These are phyloP conservation scores for Avahi laniger DNA, from an alignment of 2,797 vertebrate genomes.

Conservation along the genomic window DNA sequence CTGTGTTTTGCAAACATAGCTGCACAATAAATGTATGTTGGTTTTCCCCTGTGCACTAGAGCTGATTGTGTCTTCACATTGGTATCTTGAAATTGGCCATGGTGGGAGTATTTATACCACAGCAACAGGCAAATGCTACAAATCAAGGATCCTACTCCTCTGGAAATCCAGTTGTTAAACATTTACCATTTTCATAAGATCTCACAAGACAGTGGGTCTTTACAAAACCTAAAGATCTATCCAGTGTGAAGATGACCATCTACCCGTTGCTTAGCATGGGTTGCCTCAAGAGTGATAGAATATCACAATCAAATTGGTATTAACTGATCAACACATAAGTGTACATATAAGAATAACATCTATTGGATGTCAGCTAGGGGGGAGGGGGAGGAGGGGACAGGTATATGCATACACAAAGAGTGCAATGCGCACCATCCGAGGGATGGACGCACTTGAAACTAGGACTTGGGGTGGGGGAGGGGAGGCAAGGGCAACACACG, in stretches of 20 bases:
- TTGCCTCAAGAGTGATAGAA: not conserved
- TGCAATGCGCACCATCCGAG: too few relatives aligned
- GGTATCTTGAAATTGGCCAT: not conserved
- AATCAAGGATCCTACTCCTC: not conserved
- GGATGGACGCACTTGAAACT: too few relatives aligned
- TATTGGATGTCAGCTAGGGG: too few relatives aligned
- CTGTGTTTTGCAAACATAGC: not conserved
- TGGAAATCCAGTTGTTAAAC: not conserved
- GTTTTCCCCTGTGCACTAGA: not conserved
- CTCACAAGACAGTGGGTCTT: not conserved
- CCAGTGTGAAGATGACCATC: not conserved
- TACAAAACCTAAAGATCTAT: not conserved
- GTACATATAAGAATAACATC: too few relatives aligned
- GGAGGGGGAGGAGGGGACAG: too few relatives aligned
- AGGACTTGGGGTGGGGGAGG: too few relatives aligned
- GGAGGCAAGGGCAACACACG: too few relatives aligned
- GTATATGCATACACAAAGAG: too few relatives aligned
- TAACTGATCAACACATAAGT: too few relatives aligned
- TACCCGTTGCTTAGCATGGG: not conserved
- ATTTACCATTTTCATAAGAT: not conserved
- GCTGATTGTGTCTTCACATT: not conserved
- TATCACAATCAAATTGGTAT: too few relatives aligned
- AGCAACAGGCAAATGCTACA: not conserved
- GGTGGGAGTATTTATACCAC: not conserved
- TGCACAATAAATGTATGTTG: not conserved